Base-by-base conservation (phyloP, 2,888 invertebrate genomes). In the Lamellibrachia columna region DNA sequence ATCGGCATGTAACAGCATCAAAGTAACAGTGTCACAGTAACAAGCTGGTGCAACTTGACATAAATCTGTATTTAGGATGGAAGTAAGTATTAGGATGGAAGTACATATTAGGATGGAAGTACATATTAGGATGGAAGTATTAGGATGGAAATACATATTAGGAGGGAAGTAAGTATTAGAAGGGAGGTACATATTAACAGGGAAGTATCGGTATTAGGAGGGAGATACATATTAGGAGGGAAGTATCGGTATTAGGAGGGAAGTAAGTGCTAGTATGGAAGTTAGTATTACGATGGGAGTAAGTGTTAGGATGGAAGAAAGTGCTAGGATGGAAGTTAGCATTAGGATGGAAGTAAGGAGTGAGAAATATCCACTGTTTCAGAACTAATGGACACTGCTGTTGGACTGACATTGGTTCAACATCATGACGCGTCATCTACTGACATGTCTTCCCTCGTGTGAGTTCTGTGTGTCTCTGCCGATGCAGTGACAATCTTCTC, bases 401-500 rank as follows among this genome's bases (percentile, higher is more conserved):
- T 7, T 9, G 75, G 75, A 22, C 22, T 22, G 75, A 75, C 75
- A 75, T n/a, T 40, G 60, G 15, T 15, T 60, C 60, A n/a, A 75
- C 75, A 75, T 75, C 75, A 22, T 6, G 22, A 75, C 22, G 75
- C 22, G 75, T 75, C 75, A 75, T 75, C 75, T 75, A 75, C 75
- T 2, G 75, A 11, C 75, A 75, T 75, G 75, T 75, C 75, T 75
- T 75, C 75, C n/a, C n/a, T 75, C 15, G 22, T 75, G 75, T 75
- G n/a, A 15, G 15, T 75, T 22, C 22, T 75, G 75, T 75, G 22
- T 15, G 75, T 22, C 22, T 75, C 75, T 75, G 75, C 75, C 22
- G 75, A 75, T 22, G 75, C 75, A 22, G 75, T 75, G 53, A 94
- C 92, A 15, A 96, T 95, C 92, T 95, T 96, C 92, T 94, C 94